A percentile compares a stretch with the other conserved stretches of the same genome.
Evolutionary conservation across 2,797 vertebrate species (phyloP).

Genomic region (Fistularia tabacaria): DNA sequence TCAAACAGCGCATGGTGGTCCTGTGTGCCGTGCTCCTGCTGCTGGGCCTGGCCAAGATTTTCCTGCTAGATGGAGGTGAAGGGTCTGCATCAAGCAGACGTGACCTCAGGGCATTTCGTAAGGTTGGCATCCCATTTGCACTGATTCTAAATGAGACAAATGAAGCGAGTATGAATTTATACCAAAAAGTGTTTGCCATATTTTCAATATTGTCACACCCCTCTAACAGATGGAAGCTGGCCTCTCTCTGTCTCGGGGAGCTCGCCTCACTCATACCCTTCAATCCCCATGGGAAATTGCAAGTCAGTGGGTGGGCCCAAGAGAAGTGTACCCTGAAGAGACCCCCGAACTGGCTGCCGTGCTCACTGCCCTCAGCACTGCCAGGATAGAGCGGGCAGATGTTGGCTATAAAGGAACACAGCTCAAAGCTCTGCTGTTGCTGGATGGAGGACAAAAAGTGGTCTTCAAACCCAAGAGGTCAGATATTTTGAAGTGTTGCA

Average conservation of each 20-base stretch:
- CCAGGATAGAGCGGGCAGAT: conserved; percentile 88
- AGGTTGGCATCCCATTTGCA: conserved; percentile 44
- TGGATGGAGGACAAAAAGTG: conserved; percentile 97
- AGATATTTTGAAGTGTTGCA: conserved; percentile 17
- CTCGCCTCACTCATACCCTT: conserved; percentile 88
- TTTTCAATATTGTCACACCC: too few relatives aligned
- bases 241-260: conserved; percentile 82
- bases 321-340: conserved; percentile 96
- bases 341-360: conserved; percentile 93
- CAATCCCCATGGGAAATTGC: conserved; percentile 99
- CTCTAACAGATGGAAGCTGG: conserved; percentile 84
- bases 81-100: conserved; percentile 88
- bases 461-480: conserved; percentile 99
- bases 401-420: conserved; percentile 98
- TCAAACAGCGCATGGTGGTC: conserved; percentile 95
- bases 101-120: conserved; percentile 90
- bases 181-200: too few relatives aligned
- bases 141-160: too few relatives aligned
- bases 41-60: conserved; percentile 97
- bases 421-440: conserved; percentile 90
- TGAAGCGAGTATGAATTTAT: too few relatives aligned
- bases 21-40: conserved; percentile 92
- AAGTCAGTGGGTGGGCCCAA: conserved; percentile 94
- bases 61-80: conserved; percentile 94
- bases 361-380: conserved; percentile 84